These are phyloP conservation scores for Aricia agestis DNA, from an alignment of 1,140 invertebrate species.

Conservation along the genomic window DNA sequence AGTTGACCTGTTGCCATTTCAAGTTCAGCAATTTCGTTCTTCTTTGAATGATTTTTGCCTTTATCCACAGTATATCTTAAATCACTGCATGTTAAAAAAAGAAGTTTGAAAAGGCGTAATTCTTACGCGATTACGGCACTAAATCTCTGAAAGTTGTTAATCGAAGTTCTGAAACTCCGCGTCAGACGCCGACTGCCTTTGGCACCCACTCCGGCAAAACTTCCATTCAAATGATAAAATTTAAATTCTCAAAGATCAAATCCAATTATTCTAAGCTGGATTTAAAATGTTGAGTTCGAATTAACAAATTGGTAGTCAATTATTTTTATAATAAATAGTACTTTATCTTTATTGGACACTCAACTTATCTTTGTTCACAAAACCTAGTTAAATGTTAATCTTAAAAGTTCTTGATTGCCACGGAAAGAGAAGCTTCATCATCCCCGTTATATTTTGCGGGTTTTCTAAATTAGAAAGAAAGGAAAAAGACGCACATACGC, in stretches of 20 bases:
- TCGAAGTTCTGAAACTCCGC: constrained; percentile 53
- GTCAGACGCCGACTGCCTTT: constrained; percentile 63
- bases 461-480: no score
- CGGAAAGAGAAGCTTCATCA: no score
- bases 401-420: no score
- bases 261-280: constrained; percentile 43
- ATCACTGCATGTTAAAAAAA: constrained; percentile 18
- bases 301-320: neutral
- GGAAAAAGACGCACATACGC: no score
- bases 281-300: constrained; percentile 19
- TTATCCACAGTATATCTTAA: neutral
- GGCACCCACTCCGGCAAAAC: constrained; percentile 44
- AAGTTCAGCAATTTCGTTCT: no score
- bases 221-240: constrained; percentile 66
- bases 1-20: no score
- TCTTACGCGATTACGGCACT: constrained; percentile 61
- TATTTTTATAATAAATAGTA: neutral
- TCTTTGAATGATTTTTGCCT: no score
- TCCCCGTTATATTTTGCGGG: no score
- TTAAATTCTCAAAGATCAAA: constrained; percentile 52
- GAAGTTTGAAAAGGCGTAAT: constrained; percentile 48
- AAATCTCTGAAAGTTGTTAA: constrained; percentile 69
- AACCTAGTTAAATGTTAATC: no score
- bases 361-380: no score
- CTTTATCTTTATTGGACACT: no score